phyloP scores from a whole-genome alignment of 2,797 vertebrate genomes.

The Coilia nasus region DNA sequence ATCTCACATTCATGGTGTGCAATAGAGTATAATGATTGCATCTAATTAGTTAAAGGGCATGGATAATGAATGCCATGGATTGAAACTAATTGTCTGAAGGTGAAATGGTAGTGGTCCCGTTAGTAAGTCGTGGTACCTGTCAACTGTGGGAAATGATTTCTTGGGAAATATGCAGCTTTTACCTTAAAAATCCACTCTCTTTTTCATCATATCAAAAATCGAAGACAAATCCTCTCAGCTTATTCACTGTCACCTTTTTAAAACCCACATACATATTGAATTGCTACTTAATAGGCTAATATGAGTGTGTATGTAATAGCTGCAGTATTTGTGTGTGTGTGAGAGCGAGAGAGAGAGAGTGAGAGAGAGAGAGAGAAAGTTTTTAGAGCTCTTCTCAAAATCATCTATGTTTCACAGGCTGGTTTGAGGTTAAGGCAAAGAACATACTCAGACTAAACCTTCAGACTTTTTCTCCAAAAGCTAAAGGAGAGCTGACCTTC shows the following conservation, averaged over 20 bases:
- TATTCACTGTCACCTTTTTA: too few relatives aligned
- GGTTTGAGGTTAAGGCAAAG: not conserved
- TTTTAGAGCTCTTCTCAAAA: not conserved
- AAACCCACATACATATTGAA: too few relatives aligned
- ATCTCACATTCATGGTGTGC: not conserved
- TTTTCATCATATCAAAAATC: not conserved
- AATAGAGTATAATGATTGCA: not conserved
- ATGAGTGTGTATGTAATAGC: too few relatives aligned
- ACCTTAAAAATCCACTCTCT: not conserved
- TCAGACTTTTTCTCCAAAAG: not conserved
- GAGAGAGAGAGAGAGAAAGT: too few relatives aligned
- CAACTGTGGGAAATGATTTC: not conserved
- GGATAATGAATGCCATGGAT: not conserved
- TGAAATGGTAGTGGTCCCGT: not conserved
- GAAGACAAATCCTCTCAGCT: not conserved
- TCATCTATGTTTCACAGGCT: not conserved
- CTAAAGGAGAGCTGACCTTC: not conserved
- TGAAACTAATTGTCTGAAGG: constrained; percentile 5
- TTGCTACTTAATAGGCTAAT: too few relatives aligned
- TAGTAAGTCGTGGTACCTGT: too few relatives aligned
- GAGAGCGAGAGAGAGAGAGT: not conserved
- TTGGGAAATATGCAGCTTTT: not conserved
- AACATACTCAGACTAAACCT: not conserved
- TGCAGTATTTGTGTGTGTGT: not conserved
- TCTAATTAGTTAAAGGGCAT: not conserved